These are phyloP conservation scores for Argyrosomus regius DNA, from an alignment of 2,797 vertebrate genomes.

Conservation along the genomic window DNA sequence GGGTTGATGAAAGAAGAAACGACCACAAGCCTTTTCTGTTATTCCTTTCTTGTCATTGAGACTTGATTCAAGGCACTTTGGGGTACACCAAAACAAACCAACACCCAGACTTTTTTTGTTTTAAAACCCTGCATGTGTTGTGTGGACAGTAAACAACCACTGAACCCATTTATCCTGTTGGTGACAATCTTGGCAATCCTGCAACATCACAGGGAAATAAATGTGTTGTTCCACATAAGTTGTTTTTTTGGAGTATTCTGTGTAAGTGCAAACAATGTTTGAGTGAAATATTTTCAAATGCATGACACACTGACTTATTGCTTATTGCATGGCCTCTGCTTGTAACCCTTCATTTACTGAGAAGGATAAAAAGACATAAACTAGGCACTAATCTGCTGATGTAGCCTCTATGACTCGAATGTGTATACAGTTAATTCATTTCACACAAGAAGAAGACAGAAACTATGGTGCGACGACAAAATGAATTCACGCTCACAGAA, in stretches of 20 bases:
- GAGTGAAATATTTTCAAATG: neutral
- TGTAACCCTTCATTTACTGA: neutral
- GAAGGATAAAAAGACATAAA: neutral
- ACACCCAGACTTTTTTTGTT: conserved; percentile 25
- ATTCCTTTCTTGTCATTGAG: conserved; percentile 5
- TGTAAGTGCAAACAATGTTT: neutral
- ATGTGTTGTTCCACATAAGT: neutral
- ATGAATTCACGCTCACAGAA: too few species aligned
- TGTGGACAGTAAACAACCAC: conserved; percentile 17
- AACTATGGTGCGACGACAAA: neutral
- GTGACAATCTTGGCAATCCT: neutral
- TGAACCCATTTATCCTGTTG: neutral
- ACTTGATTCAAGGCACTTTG: conserved; percentile 14
- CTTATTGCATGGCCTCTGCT: neutral
- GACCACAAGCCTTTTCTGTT: conserved; percentile 36
- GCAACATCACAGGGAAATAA: neutral
- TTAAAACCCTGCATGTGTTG: conserved; percentile 16
- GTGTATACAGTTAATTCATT: neutral
- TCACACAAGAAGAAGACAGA: neutral
- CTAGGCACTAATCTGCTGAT: neutral
- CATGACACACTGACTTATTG: neutral
- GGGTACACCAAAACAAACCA: conserved; percentile 13
- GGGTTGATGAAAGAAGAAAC: neutral
- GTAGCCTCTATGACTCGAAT: too few species aligned
- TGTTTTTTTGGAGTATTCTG: too few species aligned